Percentiles rank a stretch among this genome's conserved stretches.
Evolutionary conservation across 2,888 invertebrate species (phyloP).

Genomic region (Hydroisotoma schaefferi): DNA sequence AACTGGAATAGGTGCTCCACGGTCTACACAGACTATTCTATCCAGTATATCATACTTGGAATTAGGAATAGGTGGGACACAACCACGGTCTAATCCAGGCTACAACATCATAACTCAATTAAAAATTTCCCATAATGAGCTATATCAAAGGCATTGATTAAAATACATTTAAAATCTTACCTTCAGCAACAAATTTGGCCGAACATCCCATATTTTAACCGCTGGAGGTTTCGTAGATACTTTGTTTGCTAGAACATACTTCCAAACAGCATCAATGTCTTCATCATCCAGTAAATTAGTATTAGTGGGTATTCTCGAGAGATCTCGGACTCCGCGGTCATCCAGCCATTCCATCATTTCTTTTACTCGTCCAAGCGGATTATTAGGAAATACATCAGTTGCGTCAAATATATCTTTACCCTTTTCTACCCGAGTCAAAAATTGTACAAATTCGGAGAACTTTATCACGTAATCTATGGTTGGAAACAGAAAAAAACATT

Average conservation of each 20-base stretch:
- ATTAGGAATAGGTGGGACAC: slow-evolving; percentile 64
- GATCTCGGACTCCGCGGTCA: slow-evolving; percentile 35
- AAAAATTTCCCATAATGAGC: neutral
- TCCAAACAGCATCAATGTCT: slow-evolving; percentile 45
- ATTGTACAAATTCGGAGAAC: slow-evolving; percentile 72
- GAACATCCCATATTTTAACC: slow-evolving; percentile 25
- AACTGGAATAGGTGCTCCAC: slow-evolving; percentile 71
- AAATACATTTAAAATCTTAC: slow-evolving; percentile 12
- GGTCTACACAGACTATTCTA: slow-evolving; percentile 74
- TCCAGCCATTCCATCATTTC: slow-evolving; percentile 46
- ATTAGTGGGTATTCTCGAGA: slow-evolving; percentile 41
- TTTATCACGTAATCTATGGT: slow-evolving; percentile 60
- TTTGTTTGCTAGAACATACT: slow-evolving; percentile 26
- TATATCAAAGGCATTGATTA: too few relatives aligned
- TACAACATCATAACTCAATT: slow-evolving; percentile 10
- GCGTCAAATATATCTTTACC: slow-evolving; percentile 51
- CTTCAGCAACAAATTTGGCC: slow-evolving; percentile 38
- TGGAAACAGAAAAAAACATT: neutral
- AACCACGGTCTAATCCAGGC: slow-evolving; percentile 51
- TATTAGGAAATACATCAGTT: slow-evolving; percentile 50
- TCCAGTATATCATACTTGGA: slow-evolving; percentile 71
- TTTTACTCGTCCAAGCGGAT: slow-evolving; percentile 35
- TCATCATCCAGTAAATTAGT: slow-evolving; percentile 48
- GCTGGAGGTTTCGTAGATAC: neutral
- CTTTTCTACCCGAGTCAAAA: slow-evolving; percentile 54